These are phyloP conservation scores for Nephrotoma guestfalica DNA, from an alignment of 2,888 invertebrate genomes.

Conservation along the genomic window DNA sequence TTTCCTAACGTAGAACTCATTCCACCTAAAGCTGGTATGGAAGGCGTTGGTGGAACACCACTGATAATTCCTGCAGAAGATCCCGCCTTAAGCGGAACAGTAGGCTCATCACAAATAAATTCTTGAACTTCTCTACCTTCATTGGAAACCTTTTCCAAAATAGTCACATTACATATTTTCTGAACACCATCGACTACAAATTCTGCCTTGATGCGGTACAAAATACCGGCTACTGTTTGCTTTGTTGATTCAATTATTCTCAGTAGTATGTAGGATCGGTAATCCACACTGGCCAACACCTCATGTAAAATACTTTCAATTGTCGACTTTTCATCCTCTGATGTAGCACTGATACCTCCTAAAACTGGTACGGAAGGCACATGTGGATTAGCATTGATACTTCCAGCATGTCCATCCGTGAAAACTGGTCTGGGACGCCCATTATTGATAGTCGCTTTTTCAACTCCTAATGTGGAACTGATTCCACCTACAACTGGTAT, in stretches of 20 bases:
- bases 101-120: background rate
- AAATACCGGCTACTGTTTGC: slow-evolving; percentile 39
- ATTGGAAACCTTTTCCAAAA: background rate
- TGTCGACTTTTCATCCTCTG: background rate
- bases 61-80: background rate
- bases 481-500: no score
- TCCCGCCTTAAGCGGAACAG: background rate
- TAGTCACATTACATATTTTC: slow-evolving; percentile 16
- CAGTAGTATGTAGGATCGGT: background rate
- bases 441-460: no score
- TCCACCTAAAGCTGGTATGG: background rate
- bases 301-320: background rate
- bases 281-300: background rate
- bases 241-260: slow-evolving; percentile 33
- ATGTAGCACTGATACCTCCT: background rate
- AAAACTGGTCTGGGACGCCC: no score
- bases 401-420: no score
- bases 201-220: slow-evolving; percentile 42
- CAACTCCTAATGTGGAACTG: no score
- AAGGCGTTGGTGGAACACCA: background rate
- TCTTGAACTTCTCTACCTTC: background rate
- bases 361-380: no score
- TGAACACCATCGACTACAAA: slow-evolving; percentile 36
- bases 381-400: no score
- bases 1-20: no score